Percentiles rank a stretch among this genome's conserved stretches.
Evolutionary conservation across 2,113 vertebrate genomes (phyloP).

Genomic region (Corvus cornix): DNA sequence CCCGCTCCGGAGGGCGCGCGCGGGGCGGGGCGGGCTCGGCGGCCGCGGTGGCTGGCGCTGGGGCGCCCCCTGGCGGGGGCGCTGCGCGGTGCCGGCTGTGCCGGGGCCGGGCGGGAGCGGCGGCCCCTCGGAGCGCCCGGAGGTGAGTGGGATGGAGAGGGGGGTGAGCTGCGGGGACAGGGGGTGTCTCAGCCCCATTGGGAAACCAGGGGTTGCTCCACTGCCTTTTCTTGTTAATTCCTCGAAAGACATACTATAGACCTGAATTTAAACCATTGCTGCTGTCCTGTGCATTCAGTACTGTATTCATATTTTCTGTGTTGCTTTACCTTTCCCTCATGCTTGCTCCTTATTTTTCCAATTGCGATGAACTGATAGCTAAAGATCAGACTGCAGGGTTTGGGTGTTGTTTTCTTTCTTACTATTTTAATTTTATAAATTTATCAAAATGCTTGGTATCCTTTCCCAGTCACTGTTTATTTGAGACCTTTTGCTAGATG

Average conservation of each 20-base stretch:
- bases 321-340: background rate
- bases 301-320: fast-evolving
- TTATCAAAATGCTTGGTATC: background rate
- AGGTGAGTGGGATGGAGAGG: background rate
- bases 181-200: fast-evolving
- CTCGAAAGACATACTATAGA: fast-evolving
- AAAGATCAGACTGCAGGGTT: background rate
- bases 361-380: background rate
- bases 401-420: background rate
- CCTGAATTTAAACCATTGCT: background rate
- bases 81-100: background rate
- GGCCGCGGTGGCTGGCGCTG: background rate
- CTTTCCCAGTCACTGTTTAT: background rate
- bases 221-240: background rate
- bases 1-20: background rate
- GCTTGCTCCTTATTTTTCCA: background rate
- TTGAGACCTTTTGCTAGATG: background rate
- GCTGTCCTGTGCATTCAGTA: fast-evolving
- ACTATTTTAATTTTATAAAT: background rate
- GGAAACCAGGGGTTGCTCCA: background rate
- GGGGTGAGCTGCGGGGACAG: background rate
- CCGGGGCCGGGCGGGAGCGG: background rate
- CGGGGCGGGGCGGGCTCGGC: background rate
- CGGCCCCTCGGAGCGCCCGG: background rate
- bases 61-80: background rate